Base-by-base conservation (phyloP, 92 coral and sea anemone genomes). In the Metridium senile region DNA sequence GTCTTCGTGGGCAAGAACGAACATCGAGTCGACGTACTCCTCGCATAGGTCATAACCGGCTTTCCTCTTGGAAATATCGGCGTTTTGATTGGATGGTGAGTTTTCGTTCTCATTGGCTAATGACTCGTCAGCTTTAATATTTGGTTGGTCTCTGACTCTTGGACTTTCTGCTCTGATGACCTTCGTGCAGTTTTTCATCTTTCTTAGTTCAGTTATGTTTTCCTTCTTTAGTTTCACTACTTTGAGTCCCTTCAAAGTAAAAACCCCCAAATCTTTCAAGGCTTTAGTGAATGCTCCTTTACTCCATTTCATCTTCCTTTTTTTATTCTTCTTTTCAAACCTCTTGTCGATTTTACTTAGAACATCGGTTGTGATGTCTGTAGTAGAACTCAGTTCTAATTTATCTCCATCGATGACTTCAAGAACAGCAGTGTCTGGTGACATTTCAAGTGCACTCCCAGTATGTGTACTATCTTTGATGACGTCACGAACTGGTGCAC, bases 1-100 rank as follows among this genome's bases (percentile, higher is more conserved):
- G 43, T 39, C 28, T 7, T 28, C 69, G 20, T 63, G 69, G 0
- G 69, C 69, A 1, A 63, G 45, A 25, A 63, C 69, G 45, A 9
- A 63, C 69, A 28, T 28, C 26, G 39, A 29, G 45, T 63, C 69
- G 45, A 63, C 69, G 22, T 63, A 63, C 45, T 63, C 69, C 1
- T 6, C 17, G 69, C 69, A 63, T 1, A 63, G 45, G 45, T 63
- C 69, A 20, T 63, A 63, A 1, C 45, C 21, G 16, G 20, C 45
- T 13, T 6, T 3, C 22, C 66, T 59, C 43, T 63, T 30, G 43
- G 6, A 11, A 61, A 27, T 11, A 26, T 3, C 66, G 1, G 4
- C 66, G 33, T 9, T n/a, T n/a, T n/a, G n/a, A n/a, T n/a, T n/a
- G n/a, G n/a, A n/a, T n/a, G n/a, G n/a, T n/a, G n/a, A n/a, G n/a